Evolutionary conservation across 92 coral and sea anemone genomes (phyloP).

Genomic region (Porites divaricata): DNA sequence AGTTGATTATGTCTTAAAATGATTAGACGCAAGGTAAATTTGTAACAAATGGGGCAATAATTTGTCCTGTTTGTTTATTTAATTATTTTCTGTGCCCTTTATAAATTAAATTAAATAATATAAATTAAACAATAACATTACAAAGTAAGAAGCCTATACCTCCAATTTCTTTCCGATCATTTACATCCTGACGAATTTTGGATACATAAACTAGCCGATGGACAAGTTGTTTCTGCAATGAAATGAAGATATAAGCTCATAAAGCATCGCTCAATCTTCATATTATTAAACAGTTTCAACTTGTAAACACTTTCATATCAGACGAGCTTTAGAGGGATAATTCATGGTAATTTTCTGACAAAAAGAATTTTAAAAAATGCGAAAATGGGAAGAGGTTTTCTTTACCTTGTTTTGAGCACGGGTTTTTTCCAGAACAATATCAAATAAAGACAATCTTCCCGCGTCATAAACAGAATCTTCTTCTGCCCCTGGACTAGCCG

Average conservation of each 20-base stretch:
- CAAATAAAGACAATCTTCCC: slow-evolving; percentile 87
- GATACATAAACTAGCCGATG: slow-evolving; percentile 92
- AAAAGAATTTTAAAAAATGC: neutral
- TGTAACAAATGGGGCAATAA: no score
- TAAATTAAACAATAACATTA: neutral
- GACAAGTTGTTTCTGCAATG: slow-evolving; percentile 91
- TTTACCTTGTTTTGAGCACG: slow-evolving; percentile 96
- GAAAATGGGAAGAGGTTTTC: neutral
- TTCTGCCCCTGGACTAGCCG: slow-evolving; percentile 83
- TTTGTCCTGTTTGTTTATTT: no score
- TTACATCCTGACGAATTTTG: slow-evolving; percentile 83
- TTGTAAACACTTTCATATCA: neutral
- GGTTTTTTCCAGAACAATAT: slow-evolving; percentile 87
- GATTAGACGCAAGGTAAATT: no score
- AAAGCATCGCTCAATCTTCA: neutral
- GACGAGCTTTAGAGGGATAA: neutral
- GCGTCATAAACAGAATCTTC: slow-evolving; percentile 81
- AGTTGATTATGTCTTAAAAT: no score
- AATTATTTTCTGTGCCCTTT: no score
- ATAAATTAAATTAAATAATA: no score
- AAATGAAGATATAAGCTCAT: neutral
- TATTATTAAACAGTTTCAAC: neutral
- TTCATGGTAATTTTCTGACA: neutral
- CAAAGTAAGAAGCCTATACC: slow-evolving; percentile 54
- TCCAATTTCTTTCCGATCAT: slow-evolving; percentile 93